Evolutionary conservation across 2,113 vertebrate genomes (phyloP).

Genomic region (Emberiza fucata): DNA sequence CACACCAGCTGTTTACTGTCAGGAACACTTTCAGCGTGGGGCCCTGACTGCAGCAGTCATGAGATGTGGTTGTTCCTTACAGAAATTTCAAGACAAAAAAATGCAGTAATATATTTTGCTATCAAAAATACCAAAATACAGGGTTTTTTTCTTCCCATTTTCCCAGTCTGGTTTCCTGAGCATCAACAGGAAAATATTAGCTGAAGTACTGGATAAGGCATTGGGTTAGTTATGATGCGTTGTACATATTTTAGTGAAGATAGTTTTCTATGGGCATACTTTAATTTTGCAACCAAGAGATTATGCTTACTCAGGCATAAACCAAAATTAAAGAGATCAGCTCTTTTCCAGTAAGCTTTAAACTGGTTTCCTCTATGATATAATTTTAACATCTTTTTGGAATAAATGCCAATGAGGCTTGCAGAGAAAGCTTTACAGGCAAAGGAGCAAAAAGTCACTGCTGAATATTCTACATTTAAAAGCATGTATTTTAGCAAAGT

Average conservation of each 20-base stretch:
- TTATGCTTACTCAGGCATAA: not conserved
- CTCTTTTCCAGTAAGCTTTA: constrained; percentile 16
- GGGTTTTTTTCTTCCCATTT: not conserved
- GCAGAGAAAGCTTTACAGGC: not conserved
- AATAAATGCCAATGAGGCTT: not conserved
- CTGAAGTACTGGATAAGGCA: not conserved
- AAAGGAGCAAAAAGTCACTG: not conserved
- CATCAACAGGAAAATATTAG: not conserved
- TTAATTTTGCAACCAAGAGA: not conserved
- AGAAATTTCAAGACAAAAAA: not conserved
- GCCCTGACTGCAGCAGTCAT: not conserved
- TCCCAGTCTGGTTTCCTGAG: not conserved
- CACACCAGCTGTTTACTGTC: not conserved
- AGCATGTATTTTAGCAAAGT: not conserved
- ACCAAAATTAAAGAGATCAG: not conserved
- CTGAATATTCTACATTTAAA: not conserved
- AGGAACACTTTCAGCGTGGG: not conserved
- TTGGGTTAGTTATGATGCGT: not conserved
- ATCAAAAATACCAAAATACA: not conserved
- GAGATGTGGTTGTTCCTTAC: not conserved
- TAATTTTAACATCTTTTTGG: not conserved
- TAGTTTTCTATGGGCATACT: not conserved
- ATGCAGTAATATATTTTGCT: not conserved
- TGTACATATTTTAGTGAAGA: not conserved
- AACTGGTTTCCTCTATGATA: not conserved